Conservation (phyloP, 2,888 invertebrate species). For the Rugalucina vietnamica region DNA sequence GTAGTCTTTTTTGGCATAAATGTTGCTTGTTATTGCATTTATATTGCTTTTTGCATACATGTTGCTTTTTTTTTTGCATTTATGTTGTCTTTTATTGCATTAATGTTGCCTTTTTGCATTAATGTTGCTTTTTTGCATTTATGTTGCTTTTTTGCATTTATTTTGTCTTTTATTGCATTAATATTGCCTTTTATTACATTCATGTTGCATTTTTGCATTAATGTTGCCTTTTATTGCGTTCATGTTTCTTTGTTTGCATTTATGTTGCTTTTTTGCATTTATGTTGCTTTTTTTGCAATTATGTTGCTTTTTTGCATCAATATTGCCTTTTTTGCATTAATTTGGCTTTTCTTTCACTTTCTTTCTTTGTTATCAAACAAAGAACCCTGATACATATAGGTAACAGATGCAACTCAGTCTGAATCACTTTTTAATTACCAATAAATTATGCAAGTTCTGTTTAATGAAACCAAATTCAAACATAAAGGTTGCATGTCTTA, state of each 20-base stretch:
- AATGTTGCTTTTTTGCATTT: not conserved
- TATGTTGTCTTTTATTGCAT: too few relatives aligned
- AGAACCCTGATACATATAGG: not conserved
- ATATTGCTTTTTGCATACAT: too few relatives aligned
- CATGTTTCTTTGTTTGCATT: too few relatives aligned
- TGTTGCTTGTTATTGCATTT: too few relatives aligned
- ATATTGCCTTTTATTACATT: too few relatives aligned
- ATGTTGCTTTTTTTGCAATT: too few relatives aligned
- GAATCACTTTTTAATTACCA: not conserved
- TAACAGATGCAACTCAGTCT: not conserved
- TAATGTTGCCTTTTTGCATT: too few relatives aligned
- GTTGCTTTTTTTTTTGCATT: too few relatives aligned
- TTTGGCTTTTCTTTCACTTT: not conserved
- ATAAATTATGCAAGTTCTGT: conserved; percentile 1
- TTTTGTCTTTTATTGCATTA: too few relatives aligned
- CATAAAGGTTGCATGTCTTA: not conserved
- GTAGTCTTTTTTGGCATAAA: too few relatives aligned
- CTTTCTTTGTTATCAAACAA: not conserved
- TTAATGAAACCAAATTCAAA: not conserved
- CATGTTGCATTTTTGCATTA: not conserved
- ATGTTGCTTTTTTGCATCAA: too few relatives aligned
- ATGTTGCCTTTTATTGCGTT: too few relatives aligned
- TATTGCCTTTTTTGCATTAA: not conserved
- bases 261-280: not conserved
- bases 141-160: not conserved